Percentiles rank a stretch among this genome's conserved stretches.
These are phyloP conservation scores for Epinotia nisella DNA, from an alignment of 2,888 invertebrate species.

Conservation along the genomic window DNA sequence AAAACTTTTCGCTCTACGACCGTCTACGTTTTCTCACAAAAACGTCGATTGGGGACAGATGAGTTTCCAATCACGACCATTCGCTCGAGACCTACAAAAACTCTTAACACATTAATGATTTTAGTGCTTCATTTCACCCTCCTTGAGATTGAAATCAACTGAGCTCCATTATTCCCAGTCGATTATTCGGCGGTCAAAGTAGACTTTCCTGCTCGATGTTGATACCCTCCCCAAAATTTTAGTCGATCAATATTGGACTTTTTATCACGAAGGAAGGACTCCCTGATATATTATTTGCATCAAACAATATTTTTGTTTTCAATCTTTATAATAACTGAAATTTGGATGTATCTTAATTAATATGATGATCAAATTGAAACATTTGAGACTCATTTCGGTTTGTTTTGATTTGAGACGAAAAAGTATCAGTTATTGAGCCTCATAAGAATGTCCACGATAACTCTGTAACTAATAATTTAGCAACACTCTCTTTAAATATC, in stretches of 20 bases:
- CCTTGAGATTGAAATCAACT: constrained; percentile 33
- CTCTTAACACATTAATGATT: constrained; percentile 16
- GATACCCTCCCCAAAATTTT: constrained; percentile 24
- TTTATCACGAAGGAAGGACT: constrained; percentile 20
- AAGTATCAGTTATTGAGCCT: no score
- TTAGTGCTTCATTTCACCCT: constrained; percentile 28
- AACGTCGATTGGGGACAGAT: background rate
- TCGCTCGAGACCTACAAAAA: constrained; percentile 5
- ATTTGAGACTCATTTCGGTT: no score
- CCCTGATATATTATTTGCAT: constrained; percentile 11
- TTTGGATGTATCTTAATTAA: background rate
- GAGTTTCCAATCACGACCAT: background rate
- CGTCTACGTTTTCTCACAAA: background rate
- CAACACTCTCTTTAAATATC: no score
- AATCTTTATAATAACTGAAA: background rate
- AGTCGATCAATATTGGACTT: constrained; percentile 25
- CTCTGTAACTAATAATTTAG: no score
- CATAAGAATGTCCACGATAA: no score
- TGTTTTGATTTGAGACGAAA: no score
- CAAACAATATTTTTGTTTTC: background rate
- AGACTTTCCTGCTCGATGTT: constrained; percentile 11
- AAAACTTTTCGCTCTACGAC: background rate
- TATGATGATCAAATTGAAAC: background rate
- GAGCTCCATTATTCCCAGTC: constrained; percentile 22
- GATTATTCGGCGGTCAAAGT: constrained; percentile 18